These are phyloP conservation scores for Poeciliopsis gracilis DNA, from an alignment of 2,797 vertebrate genomes.

Conservation along the genomic window DNA sequence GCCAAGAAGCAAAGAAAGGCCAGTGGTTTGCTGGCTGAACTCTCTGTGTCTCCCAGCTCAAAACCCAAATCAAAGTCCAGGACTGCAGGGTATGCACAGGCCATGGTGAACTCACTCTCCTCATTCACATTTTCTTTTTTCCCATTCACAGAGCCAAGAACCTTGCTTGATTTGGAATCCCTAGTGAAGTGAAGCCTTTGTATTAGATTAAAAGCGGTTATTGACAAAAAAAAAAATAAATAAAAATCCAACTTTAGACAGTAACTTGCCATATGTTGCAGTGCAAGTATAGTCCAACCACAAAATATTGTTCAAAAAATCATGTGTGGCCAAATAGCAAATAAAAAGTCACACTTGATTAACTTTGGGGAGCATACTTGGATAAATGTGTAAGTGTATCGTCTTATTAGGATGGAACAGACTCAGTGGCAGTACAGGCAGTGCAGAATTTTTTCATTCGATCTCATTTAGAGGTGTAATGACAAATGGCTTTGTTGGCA, in stretches of 20 bases:
- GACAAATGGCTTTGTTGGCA: neutral
- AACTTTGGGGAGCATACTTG: neutral
- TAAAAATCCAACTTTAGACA: constrained; percentile 27
- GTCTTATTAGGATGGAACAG: neutral
- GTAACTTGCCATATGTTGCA: neutral
- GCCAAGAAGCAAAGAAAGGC: constrained; percentile 25
- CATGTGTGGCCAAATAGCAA: neutral
- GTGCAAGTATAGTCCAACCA: neutral
- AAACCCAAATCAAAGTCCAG: constrained; percentile 50
- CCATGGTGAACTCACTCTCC: constrained; percentile 61
- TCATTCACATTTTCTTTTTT: constrained; percentile 34
- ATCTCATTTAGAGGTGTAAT: neutral
- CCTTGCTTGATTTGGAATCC: constrained; percentile 43
- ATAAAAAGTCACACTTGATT: neutral
- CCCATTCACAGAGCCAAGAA: constrained; percentile 57
- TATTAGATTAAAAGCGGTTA: constrained; percentile 46
- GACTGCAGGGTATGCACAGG: constrained; percentile 48
- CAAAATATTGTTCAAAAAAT: neutral
- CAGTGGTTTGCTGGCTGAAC: constrained; percentile 35
- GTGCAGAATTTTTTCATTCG: neutral
- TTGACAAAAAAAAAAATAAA: constrained; percentile 2
- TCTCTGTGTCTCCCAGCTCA: constrained; percentile 29
- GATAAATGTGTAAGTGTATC: neutral
- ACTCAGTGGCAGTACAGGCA: neutral
- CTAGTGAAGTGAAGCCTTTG: constrained; percentile 39